Base-by-base conservation (phyloP, 2,888 invertebrate species). In the Ptycholaimellus sp. region DNA sequence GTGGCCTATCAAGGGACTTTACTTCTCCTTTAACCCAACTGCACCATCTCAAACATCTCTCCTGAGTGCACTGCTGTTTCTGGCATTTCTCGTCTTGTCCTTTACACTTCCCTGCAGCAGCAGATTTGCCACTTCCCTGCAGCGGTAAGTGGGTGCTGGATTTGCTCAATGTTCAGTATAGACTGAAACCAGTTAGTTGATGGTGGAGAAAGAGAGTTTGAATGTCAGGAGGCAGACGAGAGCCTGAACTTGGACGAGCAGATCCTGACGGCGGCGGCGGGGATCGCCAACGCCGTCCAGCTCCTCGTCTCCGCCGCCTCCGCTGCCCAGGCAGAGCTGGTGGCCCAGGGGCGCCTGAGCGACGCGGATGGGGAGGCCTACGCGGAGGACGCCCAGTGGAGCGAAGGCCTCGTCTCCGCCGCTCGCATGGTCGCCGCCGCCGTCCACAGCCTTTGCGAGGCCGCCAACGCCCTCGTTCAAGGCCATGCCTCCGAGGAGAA, bases 221-320 rank as follows among this genome's bases (percentile, higher is more conserved):
- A n/a, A n/a, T n/a, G n/a, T 7, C 63, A 83, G 77, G 77, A 77
- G 60, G 71, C 79, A 3, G 83, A 85, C 57, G 83, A 87, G 59
- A 77, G 73, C 45, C 70, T 93, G 63, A 85, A 85, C 66, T 96
- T 96, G 61, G 96, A 99, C 59, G 93, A 90, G 64, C 87, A 93
- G 76, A 96, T 96, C 49, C 63, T 96, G 52, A 85, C 87, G 58
- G 93, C 93, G 0, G 93, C 93, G 29, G 87, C 87, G 64, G 81
- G 82, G 2, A 93, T 96, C 49, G 82, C 90, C 47, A 76, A 82
- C 0, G 96, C 96, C 0, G 93, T 93, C 0, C 83, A 90, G 1
- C 87, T 90, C 0, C 65, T 96, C 3, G 83, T 96, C 19, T 74
- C 87, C 50, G 87, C 93, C 1, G 93, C 96, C 0, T 83, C 83